These are phyloP conservation scores for Stenurella melanura DNA, from an alignment of 2,888 invertebrate species.

Conservation along the genomic window DNA sequence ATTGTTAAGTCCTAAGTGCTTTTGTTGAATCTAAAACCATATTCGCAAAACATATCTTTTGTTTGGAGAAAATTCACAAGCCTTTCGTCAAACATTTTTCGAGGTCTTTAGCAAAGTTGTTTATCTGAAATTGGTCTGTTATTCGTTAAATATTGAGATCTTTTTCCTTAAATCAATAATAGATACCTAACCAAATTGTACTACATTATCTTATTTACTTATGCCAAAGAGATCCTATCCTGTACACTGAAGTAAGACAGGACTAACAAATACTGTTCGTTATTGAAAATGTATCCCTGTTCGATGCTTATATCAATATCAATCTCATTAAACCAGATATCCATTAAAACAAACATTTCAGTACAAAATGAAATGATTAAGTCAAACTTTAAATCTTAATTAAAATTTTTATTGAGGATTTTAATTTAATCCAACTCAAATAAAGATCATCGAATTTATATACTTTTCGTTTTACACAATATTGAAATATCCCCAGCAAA, in stretches of 20 bases:
- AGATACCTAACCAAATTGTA: too few relatives aligned
- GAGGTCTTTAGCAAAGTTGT: too few relatives aligned
- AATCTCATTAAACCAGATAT: neutral
- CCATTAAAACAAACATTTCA: neutral
- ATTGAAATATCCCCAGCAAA: slow-evolving; percentile 48
- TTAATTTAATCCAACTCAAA: slow-evolving; percentile 30
- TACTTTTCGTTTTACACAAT: slow-evolving; percentile 40
- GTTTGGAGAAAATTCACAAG: too few relatives aligned
- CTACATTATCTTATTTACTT: too few relatives aligned
- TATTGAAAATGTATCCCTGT: neutral
- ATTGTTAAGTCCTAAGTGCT: too few relatives aligned
- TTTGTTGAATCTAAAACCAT: too few relatives aligned
- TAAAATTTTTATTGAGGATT: slow-evolving; percentile 35
- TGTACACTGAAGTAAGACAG: neutral
- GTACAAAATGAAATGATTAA: neutral
- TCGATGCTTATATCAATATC: neutral
- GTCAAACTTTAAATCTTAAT: slow-evolving; percentile 19
- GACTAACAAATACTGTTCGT: neutral
- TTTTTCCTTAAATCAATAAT: too few relatives aligned
- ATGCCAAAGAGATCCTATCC: neutral
- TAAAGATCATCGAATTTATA: slow-evolving; percentile 40
- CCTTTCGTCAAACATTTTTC: too few relatives aligned
- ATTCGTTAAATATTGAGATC: too few relatives aligned
- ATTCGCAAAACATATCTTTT: too few relatives aligned
- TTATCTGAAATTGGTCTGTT: too few relatives aligned